Evolutionary conservation across 2,888 invertebrate species (phyloP).

Genomic region (Eristalis pertinax): DNA sequence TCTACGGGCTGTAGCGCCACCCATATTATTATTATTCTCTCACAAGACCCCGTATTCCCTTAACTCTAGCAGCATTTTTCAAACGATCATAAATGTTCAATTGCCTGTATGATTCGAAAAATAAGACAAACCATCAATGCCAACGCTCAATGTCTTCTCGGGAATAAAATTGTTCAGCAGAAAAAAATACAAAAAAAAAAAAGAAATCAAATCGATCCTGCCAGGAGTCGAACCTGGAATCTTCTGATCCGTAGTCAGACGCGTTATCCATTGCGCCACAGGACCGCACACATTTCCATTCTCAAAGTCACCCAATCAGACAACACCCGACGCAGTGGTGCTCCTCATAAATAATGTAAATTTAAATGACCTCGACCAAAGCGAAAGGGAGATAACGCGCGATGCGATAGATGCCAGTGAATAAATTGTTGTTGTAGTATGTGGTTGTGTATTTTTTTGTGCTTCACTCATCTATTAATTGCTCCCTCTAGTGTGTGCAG

Average conservation of each 20-base stretch:
- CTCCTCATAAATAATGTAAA: conserved; percentile 15
- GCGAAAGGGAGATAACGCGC: neutral
- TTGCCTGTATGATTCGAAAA: too few species aligned
- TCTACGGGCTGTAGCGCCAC: too few species aligned
- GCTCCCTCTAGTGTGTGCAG: conserved; percentile 40
- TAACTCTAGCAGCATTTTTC: too few species aligned
- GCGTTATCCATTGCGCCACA: conserved; percentile 73
- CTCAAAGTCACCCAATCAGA: neutral
- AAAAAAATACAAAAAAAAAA: neutral
- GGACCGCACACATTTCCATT: conserved; percentile 29
- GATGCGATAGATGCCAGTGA: neutral
- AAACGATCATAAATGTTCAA: too few species aligned
- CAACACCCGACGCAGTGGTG: neutral
- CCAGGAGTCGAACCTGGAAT: conserved; percentile 73
- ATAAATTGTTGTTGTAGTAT: conserved; percentile 3
- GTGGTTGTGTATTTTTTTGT: neutral
- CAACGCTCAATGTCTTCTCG: too few species aligned
- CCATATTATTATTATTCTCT: too few species aligned
- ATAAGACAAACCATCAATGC: too few species aligned
- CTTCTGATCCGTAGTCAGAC: conserved; percentile 73
- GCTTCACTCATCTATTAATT: conserved; percentile 43
- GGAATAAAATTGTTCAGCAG: too few species aligned
- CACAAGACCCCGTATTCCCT: too few species aligned
- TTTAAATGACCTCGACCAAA: conserved; percentile 27
- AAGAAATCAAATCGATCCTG: conserved; percentile 57